phyloP scores from a whole-genome alignment of 2,797 vertebrate genomes.

The Sorex maritimensis region DNA sequence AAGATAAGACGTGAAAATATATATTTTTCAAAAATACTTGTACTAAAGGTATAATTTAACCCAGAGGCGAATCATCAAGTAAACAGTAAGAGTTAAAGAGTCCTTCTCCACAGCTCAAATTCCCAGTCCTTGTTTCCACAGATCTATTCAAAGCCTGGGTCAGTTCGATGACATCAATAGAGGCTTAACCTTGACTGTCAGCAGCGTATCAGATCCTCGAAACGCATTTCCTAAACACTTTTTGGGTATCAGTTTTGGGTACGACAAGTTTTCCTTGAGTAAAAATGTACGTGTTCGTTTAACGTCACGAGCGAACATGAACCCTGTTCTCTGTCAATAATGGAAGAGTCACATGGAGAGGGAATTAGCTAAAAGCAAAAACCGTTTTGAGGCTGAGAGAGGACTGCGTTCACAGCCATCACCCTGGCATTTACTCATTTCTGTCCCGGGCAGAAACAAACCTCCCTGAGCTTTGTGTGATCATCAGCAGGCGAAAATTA shows the following conservation, averaged over 20 bases:
- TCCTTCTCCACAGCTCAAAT: constrained; percentile 34
- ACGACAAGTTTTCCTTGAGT: background rate
- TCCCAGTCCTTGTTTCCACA: background rate
- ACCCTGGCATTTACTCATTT: background rate
- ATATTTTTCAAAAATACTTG: background rate
- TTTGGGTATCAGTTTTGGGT: background rate
- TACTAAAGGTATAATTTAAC: background rate
- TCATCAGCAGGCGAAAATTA: background rate
- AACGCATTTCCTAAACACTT: constrained; percentile 34
- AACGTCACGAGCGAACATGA: constrained; percentile 4
- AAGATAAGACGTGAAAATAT: constrained; percentile 21
- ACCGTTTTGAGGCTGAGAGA: background rate
- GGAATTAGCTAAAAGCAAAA: constrained; percentile 12
- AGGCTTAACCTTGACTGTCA: background rate
- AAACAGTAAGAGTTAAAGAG: constrained; percentile 41
- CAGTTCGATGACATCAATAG: background rate
- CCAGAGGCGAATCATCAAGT: background rate
- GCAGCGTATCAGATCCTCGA: background rate
- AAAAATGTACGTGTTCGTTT: constrained; percentile 17
- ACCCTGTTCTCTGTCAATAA: background rate
- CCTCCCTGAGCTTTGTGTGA: background rate
- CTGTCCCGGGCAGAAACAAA: background rate
- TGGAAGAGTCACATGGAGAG: background rate
- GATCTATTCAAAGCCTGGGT: background rate
- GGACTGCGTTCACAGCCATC: background rate